Conservation (phyloP, 2,113 vertebrate genomes). For the Lethenteron reissneri region DNA sequence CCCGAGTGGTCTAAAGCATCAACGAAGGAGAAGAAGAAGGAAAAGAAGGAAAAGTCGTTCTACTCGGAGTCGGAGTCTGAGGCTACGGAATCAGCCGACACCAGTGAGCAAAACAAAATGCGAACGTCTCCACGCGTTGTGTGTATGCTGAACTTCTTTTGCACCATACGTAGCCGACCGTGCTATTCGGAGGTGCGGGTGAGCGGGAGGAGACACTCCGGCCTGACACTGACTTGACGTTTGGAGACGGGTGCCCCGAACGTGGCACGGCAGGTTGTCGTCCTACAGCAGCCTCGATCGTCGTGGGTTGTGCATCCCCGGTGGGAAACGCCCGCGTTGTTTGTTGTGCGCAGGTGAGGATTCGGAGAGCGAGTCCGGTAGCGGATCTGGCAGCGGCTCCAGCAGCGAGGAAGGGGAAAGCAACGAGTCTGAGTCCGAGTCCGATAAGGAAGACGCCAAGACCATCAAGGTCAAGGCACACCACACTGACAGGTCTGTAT, state of each 20-base stretch:
- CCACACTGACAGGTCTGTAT: not conserved
- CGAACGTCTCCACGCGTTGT: not conserved
- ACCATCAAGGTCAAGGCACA: not conserved
- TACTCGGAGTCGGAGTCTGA: constrained; percentile 89
- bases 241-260: not conserved
- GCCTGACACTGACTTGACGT: not conserved
- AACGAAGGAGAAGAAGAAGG: constrained; percentile 78
- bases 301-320: not conserved
- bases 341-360: constrained; percentile 33
- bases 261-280: not conserved
- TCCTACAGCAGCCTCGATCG: not conserved
- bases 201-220: not conserved
- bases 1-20: constrained; percentile 96
- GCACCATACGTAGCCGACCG: not conserved
- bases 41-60: constrained; percentile 86
- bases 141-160: not conserved
- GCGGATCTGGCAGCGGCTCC: constrained; percentile 29
- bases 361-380: constrained; percentile 37
- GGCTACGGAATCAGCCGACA: constrained; percentile 80
- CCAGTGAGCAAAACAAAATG: constrained; percentile 31
- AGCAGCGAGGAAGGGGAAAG: constrained; percentile 34
- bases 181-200: not conserved
- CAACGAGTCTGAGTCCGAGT: constrained; percentile 22
- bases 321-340: not conserved
- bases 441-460: constrained; percentile 12